Evolutionary conservation across 2,113 vertebrate genomes (phyloP), one percentile per base, ranked within the genome.

Genomic region (Electrona antarctica): DNA sequence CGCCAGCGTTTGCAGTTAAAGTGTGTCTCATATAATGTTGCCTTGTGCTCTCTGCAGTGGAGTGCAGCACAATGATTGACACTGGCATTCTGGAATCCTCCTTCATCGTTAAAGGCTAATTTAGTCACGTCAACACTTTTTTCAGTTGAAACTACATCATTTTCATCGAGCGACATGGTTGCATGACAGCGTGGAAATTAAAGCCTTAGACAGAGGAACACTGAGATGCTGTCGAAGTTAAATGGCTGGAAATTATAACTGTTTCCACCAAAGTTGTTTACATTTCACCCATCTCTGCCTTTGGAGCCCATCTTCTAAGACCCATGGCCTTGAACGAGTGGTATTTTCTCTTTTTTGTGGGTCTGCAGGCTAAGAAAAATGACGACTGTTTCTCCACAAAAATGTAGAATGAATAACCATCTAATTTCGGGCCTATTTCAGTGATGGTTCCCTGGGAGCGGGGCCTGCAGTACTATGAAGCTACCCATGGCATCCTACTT

Each of bases 401-500:
- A 73, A 87, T 81, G 74, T 75, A 82, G 78, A 83, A 64, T 86
- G 83, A 91, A 88, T 91, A 91, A 91, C 87, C 87, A 91, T 88
- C 77, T 88, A 77, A 90, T 91, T 85, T 84, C 69, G 65, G 60
- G 28, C 67, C 81, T 83, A 68, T 88, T 71, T 77, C 63, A 51
- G 77, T 85, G 72, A 87, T 87, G 78, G 73, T 76, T 58, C 80
- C 85, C 83, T 84, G 73, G 73, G 79, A 91, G 88, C 76, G 58
- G 84, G 80, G 87, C 89, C 90, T 80, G 85, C 84, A 92, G 91
- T 92, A 84, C 82, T 77, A 60, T 72, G 76, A 73, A 67, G 79
- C 84, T 73, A 86, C 83, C 80, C 81, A 67, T 79, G 82, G 87
- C 78, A 87, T 88, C 84, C 83, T 77, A 86, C 89, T 90, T 92